Base-by-base conservation (phyloP, 2,888 invertebrate genomes). In the Xestoiulus laeticollis region DNA sequence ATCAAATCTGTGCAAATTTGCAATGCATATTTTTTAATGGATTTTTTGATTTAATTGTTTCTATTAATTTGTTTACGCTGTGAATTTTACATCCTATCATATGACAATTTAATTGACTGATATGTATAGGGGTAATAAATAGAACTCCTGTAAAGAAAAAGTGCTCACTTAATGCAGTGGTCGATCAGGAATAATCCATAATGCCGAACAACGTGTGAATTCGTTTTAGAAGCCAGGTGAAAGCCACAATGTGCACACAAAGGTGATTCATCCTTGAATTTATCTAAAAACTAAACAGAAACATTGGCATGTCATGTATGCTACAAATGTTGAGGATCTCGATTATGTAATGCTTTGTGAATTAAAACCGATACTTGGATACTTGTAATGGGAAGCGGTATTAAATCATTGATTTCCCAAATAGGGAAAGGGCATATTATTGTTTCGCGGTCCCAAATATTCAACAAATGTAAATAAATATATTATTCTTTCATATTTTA, bases 171-270 rank as follows among this genome's bases (percentile, higher is more conserved):
- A 43, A 98, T 96, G 87, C 96, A 96, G 91, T 98, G 96, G 91
- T 98, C 98, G 94, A 99, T 96, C 0, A 98, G 93, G 91, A 98
- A 98, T 0, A 98, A 93, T 0, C 98, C 98, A 93, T 98, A 97
- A 91, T 98, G 98, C 88, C 97, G 95, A 0, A 96, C 95, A 88
- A 96, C 94, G 59, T 96, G 94, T 12, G 96, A 95, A 89, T 96
- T 95, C 38, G 93, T 94, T 83, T 95, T 95, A 90, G 95, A 95
- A 83, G 96, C 96, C 90, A 98, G 92, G 90, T 95, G 94, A 0
- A 97, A 92, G 0, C 98, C 98, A 90, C 96, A 97, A 91, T 96
- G 96, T 6, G 97, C 96, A 93, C 97, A 97, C 89, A 96, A 93
- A 14, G 97, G 96, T 0, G 97, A 97, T 48, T 95, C 95, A 91